phyloP scores from a whole-genome alignment of 2,113 vertebrate genomes.

The Dicentrarchus labrax region DNA sequence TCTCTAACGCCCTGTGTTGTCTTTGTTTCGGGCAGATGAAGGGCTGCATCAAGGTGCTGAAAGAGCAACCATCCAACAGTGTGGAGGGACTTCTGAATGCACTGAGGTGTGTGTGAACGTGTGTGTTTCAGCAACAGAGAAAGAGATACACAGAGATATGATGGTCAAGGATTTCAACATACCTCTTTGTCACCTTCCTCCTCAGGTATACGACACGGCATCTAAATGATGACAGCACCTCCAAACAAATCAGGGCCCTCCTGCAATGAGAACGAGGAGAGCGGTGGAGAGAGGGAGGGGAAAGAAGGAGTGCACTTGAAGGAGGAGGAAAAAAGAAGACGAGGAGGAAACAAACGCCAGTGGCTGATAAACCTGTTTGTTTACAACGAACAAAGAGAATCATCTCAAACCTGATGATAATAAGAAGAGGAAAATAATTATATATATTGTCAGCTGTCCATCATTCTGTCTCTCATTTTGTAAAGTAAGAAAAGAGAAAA shows the following conservation, averaged over 20 bases:
- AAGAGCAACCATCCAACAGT: slow-evolving; percentile 94
- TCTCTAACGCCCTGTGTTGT: slow-evolving; percentile 59
- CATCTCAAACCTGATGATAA: slow-evolving; percentile 77
- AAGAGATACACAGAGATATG: not conserved
- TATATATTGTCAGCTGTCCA: slow-evolving; percentile 88
- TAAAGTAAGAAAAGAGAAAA: slow-evolving; percentile 84
- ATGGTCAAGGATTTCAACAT: not conserved
- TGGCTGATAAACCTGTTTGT: slow-evolving; percentile 75
- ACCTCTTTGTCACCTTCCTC: not conserved
- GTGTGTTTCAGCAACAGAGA: not conserved
- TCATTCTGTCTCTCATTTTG: slow-evolving; percentile 88
- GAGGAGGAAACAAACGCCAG: slow-evolving; percentile 63
- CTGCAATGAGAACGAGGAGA: slow-evolving; percentile 86
- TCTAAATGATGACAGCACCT: slow-evolving; percentile 94
- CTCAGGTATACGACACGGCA: slow-evolving; percentile 93
- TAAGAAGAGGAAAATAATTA: slow-evolving; percentile 82
- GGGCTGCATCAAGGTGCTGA: slow-evolving; percentile 96
- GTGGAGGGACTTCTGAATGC: slow-evolving; percentile 95
- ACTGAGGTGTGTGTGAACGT: slow-evolving; percentile 85
- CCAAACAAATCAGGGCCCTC: slow-evolving; percentile 94
- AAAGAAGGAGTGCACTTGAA: slow-evolving; percentile 57
- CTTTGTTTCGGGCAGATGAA: slow-evolving; percentile 88
- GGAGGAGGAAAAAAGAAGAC: slow-evolving; percentile 36
- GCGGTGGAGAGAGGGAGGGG: slow-evolving; percentile 17
- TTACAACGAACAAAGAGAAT: slow-evolving; percentile 82